phyloP scores from a whole-genome alignment of 2,113 vertebrate genomes.

The Ivindomyrus marchei region DNA sequence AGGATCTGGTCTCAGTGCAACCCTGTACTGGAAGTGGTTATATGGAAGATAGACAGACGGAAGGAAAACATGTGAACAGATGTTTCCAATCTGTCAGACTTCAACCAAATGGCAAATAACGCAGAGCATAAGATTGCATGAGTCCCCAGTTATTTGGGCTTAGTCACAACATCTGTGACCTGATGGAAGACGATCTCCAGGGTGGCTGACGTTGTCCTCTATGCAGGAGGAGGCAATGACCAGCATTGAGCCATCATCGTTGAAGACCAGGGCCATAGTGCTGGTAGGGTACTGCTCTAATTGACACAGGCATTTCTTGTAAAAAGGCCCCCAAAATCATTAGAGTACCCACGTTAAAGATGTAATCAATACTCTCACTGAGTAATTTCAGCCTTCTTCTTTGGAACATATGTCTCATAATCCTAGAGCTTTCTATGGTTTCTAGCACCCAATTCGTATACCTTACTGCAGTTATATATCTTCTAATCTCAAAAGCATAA shows the following conservation, averaged over 20 bases:
- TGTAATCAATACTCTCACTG: not conserved
- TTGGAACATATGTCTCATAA: not conserved
- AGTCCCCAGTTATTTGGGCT: not conserved
- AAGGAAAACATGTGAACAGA: not conserved
- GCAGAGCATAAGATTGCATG: not conserved
- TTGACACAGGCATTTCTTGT: not conserved
- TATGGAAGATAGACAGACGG: not conserved
- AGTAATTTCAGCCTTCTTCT: not conserved
- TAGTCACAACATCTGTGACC: not conserved
- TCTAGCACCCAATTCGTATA: not conserved
- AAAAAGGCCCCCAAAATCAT: not conserved
- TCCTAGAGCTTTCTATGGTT: not conserved
- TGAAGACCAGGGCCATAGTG: not conserved
- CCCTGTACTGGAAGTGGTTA: not conserved
- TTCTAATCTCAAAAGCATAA: not conserved
- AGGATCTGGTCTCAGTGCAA: not conserved
- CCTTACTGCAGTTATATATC: not conserved
- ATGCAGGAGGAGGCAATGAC: not conserved
- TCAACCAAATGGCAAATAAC: not conserved
- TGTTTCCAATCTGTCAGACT: constrained; percentile 6
- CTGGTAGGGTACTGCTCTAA: not conserved
- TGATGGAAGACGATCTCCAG: not conserved
- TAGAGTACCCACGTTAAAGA: not conserved
- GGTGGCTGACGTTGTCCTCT: not conserved
- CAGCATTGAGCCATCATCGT: not conserved